These are phyloP conservation scores for Ormyrus rosae DNA, from an alignment of 2,888 invertebrate genomes.

Conservation along the genomic window DNA sequence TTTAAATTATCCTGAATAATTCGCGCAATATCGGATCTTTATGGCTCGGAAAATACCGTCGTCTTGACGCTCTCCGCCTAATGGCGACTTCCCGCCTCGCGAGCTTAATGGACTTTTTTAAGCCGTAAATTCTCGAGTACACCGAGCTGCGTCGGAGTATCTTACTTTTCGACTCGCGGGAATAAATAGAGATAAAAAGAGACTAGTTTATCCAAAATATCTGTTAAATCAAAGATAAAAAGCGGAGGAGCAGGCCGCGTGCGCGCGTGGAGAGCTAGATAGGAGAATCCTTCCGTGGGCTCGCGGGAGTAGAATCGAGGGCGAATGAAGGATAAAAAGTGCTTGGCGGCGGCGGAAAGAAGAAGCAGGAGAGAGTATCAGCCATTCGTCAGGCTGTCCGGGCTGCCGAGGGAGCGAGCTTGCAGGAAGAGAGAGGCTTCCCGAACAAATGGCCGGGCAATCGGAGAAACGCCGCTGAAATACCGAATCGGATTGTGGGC, in stretches of 20 bases:
- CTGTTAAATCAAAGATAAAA: too few species aligned
- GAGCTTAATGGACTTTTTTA: slow-evolving; percentile 68
- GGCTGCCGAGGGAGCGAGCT: slow-evolving; percentile 23
- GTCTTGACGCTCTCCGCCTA: slow-evolving; percentile 59
- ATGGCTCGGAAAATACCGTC: slow-evolving; percentile 72
- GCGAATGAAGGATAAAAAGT: slow-evolving; percentile 38
- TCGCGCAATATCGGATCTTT: slow-evolving; percentile 73
- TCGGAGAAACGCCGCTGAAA: slow-evolving; percentile 72
- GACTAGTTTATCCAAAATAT: too few species aligned
- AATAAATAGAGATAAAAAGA: too few species aligned
- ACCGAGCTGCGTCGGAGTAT: neutral
- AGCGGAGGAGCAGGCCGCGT: too few species aligned
- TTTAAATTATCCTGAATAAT: slow-evolving; percentile 75
- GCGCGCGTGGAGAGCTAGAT: neutral
- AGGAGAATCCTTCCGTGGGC: neutral
- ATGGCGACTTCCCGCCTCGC: slow-evolving; percentile 65
- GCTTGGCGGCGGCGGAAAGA: slow-evolving; percentile 16
- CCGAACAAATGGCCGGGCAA: slow-evolving; percentile 71
- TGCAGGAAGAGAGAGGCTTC: slow-evolving; percentile 63
- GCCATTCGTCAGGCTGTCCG: slow-evolving; percentile 70
- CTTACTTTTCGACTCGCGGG: too few species aligned
- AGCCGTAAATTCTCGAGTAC: slow-evolving; percentile 60
- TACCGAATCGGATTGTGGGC: slow-evolving; percentile 72
- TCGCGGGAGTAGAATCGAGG: slow-evolving; percentile 29
- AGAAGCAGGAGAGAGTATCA: slow-evolving; percentile 62